Percentiles rank a stretch among this genome's conserved stretches.
These are phyloP conservation scores for Pterocles gutturalis DNA, from an alignment of 2,113 vertebrate species.

Conservation along the genomic window DNA sequence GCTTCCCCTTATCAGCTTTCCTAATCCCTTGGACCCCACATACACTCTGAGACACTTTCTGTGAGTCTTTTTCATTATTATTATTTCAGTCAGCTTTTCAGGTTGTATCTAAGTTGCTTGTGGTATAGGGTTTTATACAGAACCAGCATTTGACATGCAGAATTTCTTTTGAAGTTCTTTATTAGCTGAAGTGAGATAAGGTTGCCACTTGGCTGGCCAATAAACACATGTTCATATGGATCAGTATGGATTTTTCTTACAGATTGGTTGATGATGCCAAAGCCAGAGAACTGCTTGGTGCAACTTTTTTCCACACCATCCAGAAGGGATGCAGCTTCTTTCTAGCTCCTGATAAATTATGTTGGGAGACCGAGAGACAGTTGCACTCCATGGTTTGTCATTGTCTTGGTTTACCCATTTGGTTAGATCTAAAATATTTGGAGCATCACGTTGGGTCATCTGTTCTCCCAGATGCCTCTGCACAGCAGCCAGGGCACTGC, in stretches of 20 bases:
- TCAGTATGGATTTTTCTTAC: neutral
- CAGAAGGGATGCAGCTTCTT: neutral
- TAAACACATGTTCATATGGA: neutral
- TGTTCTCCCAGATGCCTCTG: neutral
- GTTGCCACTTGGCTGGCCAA: neutral
- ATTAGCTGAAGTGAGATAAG: neutral
- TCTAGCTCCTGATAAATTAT: neutral
- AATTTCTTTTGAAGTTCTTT: neutral
- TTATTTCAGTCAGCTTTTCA: neutral
- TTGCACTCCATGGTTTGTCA: neutral
- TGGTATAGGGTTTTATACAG: neutral
- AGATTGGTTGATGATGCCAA: neutral
- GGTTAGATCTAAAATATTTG: neutral
- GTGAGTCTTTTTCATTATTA: neutral
- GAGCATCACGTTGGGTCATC: neutral
- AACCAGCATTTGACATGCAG: neutral
- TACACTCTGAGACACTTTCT: neutral
- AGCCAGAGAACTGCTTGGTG: neutral
- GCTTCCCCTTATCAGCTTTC: neutral
- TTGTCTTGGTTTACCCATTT: neutral
- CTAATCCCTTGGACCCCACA: neutral
- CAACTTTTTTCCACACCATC: neutral
- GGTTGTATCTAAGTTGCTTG: neutral
- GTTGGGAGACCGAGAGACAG: rapidly evolving
- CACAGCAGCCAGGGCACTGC: neutral